A percentile compares a stretch with the other conserved stretches of the same genome.
phyloP scores from a whole-genome alignment of 2,113 vertebrate genomes.

The Salminus brasiliensis region DNA sequence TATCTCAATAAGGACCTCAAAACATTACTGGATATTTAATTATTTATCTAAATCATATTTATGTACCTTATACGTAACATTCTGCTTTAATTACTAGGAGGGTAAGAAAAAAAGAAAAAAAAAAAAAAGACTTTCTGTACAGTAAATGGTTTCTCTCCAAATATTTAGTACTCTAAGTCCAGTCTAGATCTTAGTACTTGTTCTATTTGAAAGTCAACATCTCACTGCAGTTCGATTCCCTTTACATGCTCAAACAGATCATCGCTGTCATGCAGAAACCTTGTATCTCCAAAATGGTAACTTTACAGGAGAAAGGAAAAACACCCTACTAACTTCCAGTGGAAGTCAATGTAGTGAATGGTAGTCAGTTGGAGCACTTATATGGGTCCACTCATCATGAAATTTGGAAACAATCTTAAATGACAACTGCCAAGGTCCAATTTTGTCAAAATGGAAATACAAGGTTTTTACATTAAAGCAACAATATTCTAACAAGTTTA shows the following conservation, averaged over 20 bases:
- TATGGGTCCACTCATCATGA: too few species aligned
- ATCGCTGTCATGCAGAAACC: neutral
- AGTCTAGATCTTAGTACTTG: neutral
- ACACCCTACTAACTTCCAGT: too few species aligned
- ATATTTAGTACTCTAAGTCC: constrained; percentile 19
- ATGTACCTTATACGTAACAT: neutral
- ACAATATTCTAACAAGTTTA: too few species aligned
- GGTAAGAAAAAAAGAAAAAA: too few species aligned
- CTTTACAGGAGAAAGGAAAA: too few species aligned
- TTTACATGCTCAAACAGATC: neutral
- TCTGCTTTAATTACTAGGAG: neutral
- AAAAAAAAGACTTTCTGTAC: neutral
- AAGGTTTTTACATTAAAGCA: too few species aligned
- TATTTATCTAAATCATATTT: neutral
- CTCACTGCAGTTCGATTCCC: neutral
- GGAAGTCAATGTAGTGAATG: too few species aligned
- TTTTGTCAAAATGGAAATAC: too few species aligned
- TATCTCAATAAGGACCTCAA: neutral
- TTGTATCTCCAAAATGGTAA: too few species aligned
- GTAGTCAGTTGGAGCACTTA: too few species aligned
- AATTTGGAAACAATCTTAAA: too few species aligned
- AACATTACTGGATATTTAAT: neutral
- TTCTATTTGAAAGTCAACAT: neutral
- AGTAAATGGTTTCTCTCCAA: constrained; percentile 14
- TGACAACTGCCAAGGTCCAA: too few species aligned